A percentile compares a stretch with the other conserved stretches of the same genome.
These are phyloP conservation scores for Meriones psammophilus DNA, from an alignment of 2,797 vertebrate species.

Conservation along the genomic window DNA sequence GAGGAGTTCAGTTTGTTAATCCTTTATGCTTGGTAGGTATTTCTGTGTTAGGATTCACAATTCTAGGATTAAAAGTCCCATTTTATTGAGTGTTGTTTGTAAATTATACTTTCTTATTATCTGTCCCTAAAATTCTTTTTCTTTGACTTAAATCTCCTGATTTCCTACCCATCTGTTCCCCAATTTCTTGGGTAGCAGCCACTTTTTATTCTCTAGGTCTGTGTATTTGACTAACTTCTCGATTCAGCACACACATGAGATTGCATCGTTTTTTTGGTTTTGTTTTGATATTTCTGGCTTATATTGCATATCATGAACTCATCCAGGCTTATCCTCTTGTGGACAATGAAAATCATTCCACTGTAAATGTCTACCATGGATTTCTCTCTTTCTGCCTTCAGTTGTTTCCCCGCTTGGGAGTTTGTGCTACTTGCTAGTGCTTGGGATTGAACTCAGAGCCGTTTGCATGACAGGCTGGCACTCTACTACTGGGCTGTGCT, in stretches of 20 bases:
- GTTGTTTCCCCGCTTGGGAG: background rate
- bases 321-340: background rate
- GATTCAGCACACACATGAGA: background rate
- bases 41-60: background rate
- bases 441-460: background rate
- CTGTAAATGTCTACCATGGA: background rate
- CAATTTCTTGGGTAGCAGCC: background rate
- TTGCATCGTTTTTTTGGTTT: background rate
- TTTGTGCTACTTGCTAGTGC: background rate
- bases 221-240: background rate
- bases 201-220: background rate
- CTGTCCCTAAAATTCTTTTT: background rate
- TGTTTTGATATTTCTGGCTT: background rate
- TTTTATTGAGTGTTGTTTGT: background rate
- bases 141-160: background rate
- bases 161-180: background rate
- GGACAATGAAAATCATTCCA: background rate
- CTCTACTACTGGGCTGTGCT: background rate
- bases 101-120: constrained; percentile 22
- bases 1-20: background rate
- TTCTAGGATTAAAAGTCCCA: constrained; percentile 24
- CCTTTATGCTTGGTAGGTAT: background rate
- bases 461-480: no score
- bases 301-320: background rate
- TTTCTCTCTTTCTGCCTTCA: background rate